A percentile compares a stretch with the other conserved stretches of the same genome.
phyloP scores from a whole-genome alignment of 2,113 vertebrate genomes.

The Setophaga petechia region DNA sequence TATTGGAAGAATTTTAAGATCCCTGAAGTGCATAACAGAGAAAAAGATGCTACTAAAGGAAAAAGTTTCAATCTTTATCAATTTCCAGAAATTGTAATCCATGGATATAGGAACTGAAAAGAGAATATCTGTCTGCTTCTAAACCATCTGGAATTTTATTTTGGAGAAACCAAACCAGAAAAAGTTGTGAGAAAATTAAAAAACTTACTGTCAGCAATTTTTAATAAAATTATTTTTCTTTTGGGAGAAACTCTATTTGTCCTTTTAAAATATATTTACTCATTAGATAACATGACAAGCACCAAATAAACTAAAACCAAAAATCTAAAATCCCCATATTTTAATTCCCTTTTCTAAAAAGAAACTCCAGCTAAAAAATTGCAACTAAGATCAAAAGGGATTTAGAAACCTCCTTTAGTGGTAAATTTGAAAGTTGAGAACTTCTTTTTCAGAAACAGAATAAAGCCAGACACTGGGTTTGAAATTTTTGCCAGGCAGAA shows the following conservation, averaged over 20 bases:
- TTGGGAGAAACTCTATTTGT: not conserved
- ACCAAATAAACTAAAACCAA: not conserved
- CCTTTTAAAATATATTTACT: not conserved
- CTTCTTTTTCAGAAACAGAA: not conserved
- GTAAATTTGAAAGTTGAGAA: not conserved
- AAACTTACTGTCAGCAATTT: not conserved
- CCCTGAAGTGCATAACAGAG: not conserved
- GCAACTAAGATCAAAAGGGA: not conserved
- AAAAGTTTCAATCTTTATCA: not conserved
- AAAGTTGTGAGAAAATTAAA: not conserved
- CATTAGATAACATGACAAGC: not conserved
- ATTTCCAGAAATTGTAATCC: not conserved
- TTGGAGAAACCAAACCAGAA: not conserved
- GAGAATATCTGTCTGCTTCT: not conserved
- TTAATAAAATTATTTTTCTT: not conserved
- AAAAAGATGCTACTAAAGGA: not conserved
- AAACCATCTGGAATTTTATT: not conserved
- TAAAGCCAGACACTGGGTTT: not conserved
- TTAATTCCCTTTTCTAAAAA: not conserved
- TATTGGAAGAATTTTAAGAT: not conserved
- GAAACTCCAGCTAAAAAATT: not conserved
- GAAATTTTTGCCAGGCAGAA: not conserved
- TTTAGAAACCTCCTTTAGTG: not conserved
- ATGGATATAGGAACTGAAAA: not conserved
- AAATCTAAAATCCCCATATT: not conserved